Conservation (phyloP, 1,140 invertebrate genomes). For the Leptonema lineaticorne region DNA sequence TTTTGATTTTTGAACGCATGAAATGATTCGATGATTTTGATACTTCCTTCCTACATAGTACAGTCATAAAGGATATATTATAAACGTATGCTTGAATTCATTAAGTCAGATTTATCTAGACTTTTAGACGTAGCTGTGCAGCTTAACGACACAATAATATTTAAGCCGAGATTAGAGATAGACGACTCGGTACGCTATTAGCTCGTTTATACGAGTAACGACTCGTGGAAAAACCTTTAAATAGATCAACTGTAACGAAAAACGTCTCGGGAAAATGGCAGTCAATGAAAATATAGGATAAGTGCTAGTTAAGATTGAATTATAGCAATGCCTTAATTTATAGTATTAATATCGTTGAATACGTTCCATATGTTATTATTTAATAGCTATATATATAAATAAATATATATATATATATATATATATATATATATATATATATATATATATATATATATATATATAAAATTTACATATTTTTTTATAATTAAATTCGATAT, state of each 20-base stretch:
- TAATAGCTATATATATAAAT: background rate
- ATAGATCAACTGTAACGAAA: background rate
- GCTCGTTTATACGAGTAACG: slow-evolving; percentile 1
- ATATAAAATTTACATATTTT: too few relatives aligned
- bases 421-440: background rate
- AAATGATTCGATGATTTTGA: too few relatives aligned
- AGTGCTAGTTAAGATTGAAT: too few relatives aligned
- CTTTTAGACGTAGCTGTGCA: slow-evolving; percentile 20
- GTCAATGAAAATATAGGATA: slow-evolving; percentile 6
- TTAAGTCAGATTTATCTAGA: slow-evolving; percentile 32
- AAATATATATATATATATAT: background rate
- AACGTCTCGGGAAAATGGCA: background rate
- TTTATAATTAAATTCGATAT: too few relatives aligned
- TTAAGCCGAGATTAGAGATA: slow-evolving; percentile 30
- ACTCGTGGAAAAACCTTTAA: slow-evolving; percentile 6
- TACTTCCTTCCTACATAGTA: too few relatives aligned
- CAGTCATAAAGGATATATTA: slow-evolving; percentile 26
- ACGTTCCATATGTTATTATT: background rate
- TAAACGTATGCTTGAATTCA: slow-evolving; percentile 34
- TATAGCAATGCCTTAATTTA: background rate
- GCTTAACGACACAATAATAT: slow-evolving; percentile 31
- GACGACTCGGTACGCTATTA: slow-evolving; percentile 17
- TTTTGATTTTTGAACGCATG: too few relatives aligned
- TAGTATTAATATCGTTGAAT: background rate
- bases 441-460: background rate